Percentiles rank a stretch among this genome's conserved stretches.
Evolutionary conservation across 2,888 invertebrate species (phyloP).

Genomic region (Liopterus haemorrhoidalis): DNA sequence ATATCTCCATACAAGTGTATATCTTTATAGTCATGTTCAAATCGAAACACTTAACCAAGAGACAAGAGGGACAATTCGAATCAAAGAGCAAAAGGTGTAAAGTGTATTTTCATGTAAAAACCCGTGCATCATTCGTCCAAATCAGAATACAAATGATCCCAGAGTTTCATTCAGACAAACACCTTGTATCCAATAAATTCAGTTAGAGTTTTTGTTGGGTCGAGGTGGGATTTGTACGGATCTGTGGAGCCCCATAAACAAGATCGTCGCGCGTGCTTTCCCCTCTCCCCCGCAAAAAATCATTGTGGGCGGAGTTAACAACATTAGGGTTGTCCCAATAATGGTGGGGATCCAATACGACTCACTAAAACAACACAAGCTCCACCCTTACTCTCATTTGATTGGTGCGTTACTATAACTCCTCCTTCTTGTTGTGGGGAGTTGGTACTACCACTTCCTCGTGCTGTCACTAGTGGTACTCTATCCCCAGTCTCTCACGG

Average conservation of each 20-base stretch:
- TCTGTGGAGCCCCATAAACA: slow-evolving; percentile 48
- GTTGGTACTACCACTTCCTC: slow-evolving; percentile 39
- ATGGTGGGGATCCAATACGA: slow-evolving; percentile 17
- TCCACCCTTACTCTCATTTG: slow-evolving; percentile 42
- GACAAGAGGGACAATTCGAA: slow-evolving; percentile 41
- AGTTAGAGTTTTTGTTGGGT: slow-evolving; percentile 47
- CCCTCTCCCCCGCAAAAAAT: slow-evolving; percentile 33
- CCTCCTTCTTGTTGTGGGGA: slow-evolving; percentile 37
- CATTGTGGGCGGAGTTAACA: slow-evolving; percentile 31
- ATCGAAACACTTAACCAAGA: slow-evolving; percentile 10
- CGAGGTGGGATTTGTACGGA: slow-evolving; percentile 48
- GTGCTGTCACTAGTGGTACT: slow-evolving; percentile 38
- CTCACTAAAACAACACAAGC: slow-evolving; percentile 27
- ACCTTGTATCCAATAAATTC: slow-evolving; percentile 50
- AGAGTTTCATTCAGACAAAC: slow-evolving; percentile 49
- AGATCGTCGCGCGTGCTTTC: slow-evolving; percentile 44
- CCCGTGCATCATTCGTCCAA: slow-evolving; percentile 46
- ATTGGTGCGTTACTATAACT: slow-evolving; percentile 35
- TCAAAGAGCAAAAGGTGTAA: slow-evolving; percentile 43
- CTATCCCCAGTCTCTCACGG: slow-evolving; percentile 44
- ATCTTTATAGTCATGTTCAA: slow-evolving; percentile 39
- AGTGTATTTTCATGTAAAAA: slow-evolving; percentile 49
- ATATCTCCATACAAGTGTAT: slow-evolving; percentile 42
- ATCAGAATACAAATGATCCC: slow-evolving; percentile 48
- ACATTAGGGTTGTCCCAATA: slow-evolving; percentile 24